phyloP scores from a whole-genome alignment of 2,888 invertebrate species.

The Lumbricus terrestris region DNA sequence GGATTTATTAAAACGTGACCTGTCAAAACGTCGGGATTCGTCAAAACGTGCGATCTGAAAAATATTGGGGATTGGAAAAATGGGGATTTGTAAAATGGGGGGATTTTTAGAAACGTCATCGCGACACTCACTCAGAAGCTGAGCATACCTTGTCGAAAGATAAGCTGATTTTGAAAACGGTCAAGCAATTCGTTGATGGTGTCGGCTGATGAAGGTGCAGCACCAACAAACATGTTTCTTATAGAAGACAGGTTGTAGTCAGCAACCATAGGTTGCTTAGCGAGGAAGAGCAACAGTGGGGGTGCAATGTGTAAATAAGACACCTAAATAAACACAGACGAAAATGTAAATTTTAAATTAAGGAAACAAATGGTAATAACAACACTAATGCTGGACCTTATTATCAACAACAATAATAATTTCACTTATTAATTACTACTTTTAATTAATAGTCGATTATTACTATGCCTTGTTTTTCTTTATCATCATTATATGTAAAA shows the following conservation, averaged over 20 bases:
- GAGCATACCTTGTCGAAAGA: constrained; percentile 25
- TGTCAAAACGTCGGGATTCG: too few species aligned
- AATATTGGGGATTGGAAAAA: too few species aligned
- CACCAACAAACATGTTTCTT: constrained; percentile 72
- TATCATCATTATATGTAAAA: too few species aligned
- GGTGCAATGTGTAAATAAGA: constrained; percentile 70
- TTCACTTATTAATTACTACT: background rate
- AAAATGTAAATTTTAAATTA: background rate
- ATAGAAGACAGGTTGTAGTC: constrained; percentile 75
- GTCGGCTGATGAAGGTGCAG: constrained; percentile 77
- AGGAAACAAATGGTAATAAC: background rate
- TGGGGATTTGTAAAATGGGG: too few species aligned
- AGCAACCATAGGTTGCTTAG: constrained; percentile 68
- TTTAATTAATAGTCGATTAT: too few species aligned
- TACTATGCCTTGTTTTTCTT: too few species aligned
- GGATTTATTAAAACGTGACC: background rate
- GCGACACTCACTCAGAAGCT: too few species aligned
- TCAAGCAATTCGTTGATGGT: constrained; percentile 32
- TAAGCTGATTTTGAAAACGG: constrained; percentile 11
- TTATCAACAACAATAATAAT: background rate
- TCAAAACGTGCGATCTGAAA: too few species aligned
- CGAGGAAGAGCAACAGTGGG: constrained; percentile 77
- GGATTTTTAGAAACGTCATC: too few species aligned
- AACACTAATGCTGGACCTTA: too few species aligned
- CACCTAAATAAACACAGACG: background rate